Conservation (phyloP, 2,888 invertebrate genomes). For the Anthrax anthrax region DNA sequence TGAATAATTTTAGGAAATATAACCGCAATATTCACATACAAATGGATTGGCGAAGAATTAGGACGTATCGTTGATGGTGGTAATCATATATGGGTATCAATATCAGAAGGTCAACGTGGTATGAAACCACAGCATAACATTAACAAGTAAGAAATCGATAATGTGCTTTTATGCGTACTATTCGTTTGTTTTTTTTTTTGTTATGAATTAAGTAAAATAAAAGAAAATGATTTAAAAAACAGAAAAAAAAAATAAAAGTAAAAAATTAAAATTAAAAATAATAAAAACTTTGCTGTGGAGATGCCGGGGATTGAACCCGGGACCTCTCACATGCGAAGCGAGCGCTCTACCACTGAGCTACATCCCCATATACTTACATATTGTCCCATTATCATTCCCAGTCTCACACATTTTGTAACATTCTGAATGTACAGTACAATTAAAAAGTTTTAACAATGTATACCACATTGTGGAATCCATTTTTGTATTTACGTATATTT, state of each 20-base stretch:
- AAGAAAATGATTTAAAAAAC: background rate
- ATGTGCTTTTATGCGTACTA: no score
- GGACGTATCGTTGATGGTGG: conserved; percentile 54
- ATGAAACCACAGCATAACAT: conserved; percentile 48
- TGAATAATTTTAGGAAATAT: conserved; percentile 75
- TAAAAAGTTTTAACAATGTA: background rate
- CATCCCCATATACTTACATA: conserved; percentile 15
- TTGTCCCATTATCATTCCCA: no score
- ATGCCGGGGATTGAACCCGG: conserved; percentile 23
- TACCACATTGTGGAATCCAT: background rate
- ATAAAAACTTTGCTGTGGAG: conserved; percentile 6
- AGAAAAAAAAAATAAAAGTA: background rate
- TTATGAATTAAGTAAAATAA: background rate
- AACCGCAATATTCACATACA: conserved; percentile 68
- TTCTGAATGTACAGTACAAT: background rate
- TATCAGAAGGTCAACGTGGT: conserved; percentile 49
- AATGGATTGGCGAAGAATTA: conserved; percentile 62
- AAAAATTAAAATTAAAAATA: background rate
- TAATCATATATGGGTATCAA: conserved; percentile 50
- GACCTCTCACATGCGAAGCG: conserved; percentile 27
- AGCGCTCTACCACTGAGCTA: conserved; percentile 29
- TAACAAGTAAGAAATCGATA: conserved; percentile 45
- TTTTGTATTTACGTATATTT: no score
- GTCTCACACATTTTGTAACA: background rate
- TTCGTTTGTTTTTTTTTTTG: background rate